These are phyloP conservation scores for Lasiommata megera DNA, from an alignment of 2,888 invertebrate genomes.

Conservation along the genomic window DNA sequence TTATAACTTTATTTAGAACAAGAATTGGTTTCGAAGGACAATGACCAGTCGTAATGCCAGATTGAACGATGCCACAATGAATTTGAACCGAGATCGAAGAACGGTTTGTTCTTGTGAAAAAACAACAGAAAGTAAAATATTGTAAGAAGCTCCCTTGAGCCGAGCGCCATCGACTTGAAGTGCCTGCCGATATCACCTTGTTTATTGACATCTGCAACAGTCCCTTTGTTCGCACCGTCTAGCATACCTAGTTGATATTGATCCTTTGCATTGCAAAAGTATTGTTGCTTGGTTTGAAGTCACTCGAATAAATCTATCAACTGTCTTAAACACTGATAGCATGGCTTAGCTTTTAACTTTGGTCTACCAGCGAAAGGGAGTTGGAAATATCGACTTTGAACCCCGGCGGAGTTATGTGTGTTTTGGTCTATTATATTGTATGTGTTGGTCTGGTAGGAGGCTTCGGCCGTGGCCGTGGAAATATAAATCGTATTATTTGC, in stretches of 20 bases:
- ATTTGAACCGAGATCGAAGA: slow-evolving; percentile 13
- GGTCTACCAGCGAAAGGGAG: too few species aligned
- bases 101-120: slow-evolving; percentile 15
- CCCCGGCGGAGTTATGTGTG: too few species aligned
- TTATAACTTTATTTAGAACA: too few species aligned
- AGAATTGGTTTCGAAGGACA: background rate
- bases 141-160: slow-evolving; percentile 45
- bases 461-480: too few species aligned
- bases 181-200: slow-evolving; percentile 28
- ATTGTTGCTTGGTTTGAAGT: background rate
- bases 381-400: too few species aligned
- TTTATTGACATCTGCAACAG: slow-evolving; percentile 18
- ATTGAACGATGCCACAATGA: slow-evolving; percentile 2
- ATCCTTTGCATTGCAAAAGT: background rate
- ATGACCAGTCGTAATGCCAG: background rate
- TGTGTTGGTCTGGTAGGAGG: too few species aligned
- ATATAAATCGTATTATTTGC: too few species aligned
- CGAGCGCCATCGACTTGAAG: slow-evolving; percentile 37
- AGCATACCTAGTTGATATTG: background rate
- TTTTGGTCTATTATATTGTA: too few species aligned
- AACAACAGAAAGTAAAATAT: slow-evolving; percentile 35
- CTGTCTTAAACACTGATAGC: too few species aligned
- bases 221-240: slow-evolving; percentile 13
- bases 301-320: too few species aligned
- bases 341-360: too few species aligned